Evolutionary conservation across 1,140 invertebrate genomes (phyloP), one percentile per base, ranked within the genome.

Genomic region (Araneus ventricosus): DNA sequence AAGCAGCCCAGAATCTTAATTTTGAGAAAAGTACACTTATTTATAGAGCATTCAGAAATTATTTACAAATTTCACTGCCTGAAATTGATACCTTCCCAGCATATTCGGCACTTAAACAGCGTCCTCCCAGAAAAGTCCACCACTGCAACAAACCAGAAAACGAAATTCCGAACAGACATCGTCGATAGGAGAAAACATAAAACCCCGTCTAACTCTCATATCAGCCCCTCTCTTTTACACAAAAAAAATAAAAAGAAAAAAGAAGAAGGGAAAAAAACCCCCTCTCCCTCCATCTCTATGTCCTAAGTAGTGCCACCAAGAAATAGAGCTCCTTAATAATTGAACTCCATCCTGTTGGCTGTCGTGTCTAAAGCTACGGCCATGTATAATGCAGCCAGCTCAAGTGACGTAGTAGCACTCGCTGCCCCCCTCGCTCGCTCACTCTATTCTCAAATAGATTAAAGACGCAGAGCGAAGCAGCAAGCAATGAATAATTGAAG

Each of bases 241-340:
- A 75, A 34, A 75, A 30, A n/a, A 75, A 34, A 75, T 30, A 75
- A 27, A 61, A 61, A 61, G 24, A 61, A 61, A 30, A 27, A 75
- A 20, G 10, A 17, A 14, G 10, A 75, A 17, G 4, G 10, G 17
- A 75, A 75, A 27, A 34, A 34, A 67, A 7, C 7, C 67, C 14
- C 17, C 14, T 17, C 17, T 30, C 67, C 27, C 67, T 30, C 27
- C 17, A 17, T 30, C 27, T 37, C 30, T 75, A 75, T 5, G 27
- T 30, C 30, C 30, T 75, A 75, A 75, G 67, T 75, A 75, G 30
- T 34, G 67, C 87, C 87, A 59, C 87, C 87, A 88, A 88, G 87
- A 88, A 88, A 88, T 88, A 88, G 87, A 70, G 87, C 27, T 67
- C 87, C 63, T 88, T 88, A 88, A 88, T 88, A 88, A 88, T 88